Evolutionary conservation across 2,888 invertebrate genomes (phyloP).

Genomic region (Thymelicus lineola): DNA sequence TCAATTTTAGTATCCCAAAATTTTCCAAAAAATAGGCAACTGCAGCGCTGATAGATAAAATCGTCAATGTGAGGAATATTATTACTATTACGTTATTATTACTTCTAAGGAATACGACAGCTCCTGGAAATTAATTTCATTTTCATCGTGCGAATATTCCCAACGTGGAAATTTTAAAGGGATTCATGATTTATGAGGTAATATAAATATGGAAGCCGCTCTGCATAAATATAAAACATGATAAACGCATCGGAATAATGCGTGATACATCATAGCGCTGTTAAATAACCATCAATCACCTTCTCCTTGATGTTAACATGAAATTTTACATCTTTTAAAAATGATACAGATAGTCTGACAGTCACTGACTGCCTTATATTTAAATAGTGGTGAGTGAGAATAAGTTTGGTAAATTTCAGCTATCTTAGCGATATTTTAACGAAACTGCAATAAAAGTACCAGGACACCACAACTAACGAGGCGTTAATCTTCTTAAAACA

Average conservation of each 20-base stretch:
- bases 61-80: too few species aligned
- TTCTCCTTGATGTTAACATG: neutral
- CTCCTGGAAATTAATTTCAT: too few species aligned
- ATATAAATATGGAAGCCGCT: conserved; percentile 11
- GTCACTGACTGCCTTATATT: too few species aligned
- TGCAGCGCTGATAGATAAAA: too few species aligned
- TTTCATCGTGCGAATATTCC: neutral
- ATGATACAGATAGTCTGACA: too few species aligned
- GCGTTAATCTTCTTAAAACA: conserved; percentile 14
- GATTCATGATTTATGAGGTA: conserved; percentile 25
- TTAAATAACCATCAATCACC: conserved; percentile 32
- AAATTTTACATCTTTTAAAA: neutral
- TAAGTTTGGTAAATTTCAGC: neutral
- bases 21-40: too few species aligned
- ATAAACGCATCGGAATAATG: conserved; percentile 29
- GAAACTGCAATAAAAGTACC: conserved; percentile 18
- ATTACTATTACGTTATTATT: too few species aligned
- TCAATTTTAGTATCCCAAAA: too few species aligned
- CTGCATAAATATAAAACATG: conserved; percentile 18
- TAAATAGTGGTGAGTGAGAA: too few species aligned
- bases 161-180: conserved; percentile 6
- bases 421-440: neutral
- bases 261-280: conserved; percentile 28
- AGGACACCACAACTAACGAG: conserved; percentile 11
- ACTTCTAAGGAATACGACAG: too few species aligned